A percentile compares a stretch with the other conserved stretches of the same genome.
These are phyloP conservation scores for Macrotrachela quadricornifera DNA, from an alignment of 1,140 invertebrate genomes.

Conservation along the genomic window DNA sequence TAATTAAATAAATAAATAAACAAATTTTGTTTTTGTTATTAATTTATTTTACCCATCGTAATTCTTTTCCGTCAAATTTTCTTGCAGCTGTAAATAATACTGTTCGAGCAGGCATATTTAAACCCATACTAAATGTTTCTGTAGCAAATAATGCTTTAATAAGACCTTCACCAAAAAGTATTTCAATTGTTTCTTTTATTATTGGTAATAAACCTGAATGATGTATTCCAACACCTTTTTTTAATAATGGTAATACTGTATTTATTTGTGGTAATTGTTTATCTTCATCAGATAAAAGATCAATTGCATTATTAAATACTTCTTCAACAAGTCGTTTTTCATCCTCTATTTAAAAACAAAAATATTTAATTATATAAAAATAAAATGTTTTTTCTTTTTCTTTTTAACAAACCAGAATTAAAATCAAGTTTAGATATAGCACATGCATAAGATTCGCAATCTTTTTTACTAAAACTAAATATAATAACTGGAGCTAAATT, in stretches of 20 bases:
- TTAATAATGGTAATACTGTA: slow-evolving; percentile 70
- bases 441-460: slow-evolving; percentile 86
- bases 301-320: slow-evolving; percentile 93
- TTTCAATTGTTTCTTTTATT: slow-evolving; percentile 95
- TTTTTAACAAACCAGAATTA: slow-evolving; percentile 2
- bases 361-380: too few relatives aligned
- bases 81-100: slow-evolving; percentile 80
- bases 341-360: slow-evolving; percentile 36
- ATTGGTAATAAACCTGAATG: slow-evolving; percentile 76
- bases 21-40: too few relatives aligned
- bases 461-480: slow-evolving; percentile 96
- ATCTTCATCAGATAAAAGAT: slow-evolving; percentile 78
- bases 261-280: slow-evolving; percentile 80
- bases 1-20: too few relatives aligned
- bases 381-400: too few relatives aligned
- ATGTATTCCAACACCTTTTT: slow-evolving; percentile 92
- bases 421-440: slow-evolving; percentile 46
- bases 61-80: slow-evolving; percentile 95
- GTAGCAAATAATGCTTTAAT: slow-evolving; percentile 94
- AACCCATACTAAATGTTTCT: slow-evolving; percentile 97
- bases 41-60: slow-evolving; percentile 44
- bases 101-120: slow-evolving; percentile 98
- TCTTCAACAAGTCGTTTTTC: slow-evolving; percentile 84
- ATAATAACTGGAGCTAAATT: slow-evolving; percentile 93
- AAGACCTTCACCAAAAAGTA: slow-evolving; percentile 84